phyloP scores from a whole-genome alignment of 2,113 vertebrate species.

The Clarias macrocephalus region DNA sequence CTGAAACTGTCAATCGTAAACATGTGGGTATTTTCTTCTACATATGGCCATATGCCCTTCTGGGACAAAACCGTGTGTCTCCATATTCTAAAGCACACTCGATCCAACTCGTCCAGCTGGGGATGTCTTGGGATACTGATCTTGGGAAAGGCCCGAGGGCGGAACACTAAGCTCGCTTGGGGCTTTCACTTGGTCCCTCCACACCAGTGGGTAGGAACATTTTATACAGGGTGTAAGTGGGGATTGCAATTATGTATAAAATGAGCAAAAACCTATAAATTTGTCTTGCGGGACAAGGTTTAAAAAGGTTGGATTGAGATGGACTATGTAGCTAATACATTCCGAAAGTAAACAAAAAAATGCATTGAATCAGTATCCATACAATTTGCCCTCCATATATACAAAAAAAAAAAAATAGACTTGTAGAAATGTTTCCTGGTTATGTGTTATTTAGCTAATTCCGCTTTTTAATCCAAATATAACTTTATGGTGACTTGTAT shows the following conservation, averaged over 20 bases:
- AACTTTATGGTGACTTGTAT: background rate
- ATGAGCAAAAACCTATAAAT: background rate
- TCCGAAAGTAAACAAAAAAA: slow-evolving; percentile 7
- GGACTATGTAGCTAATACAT: background rate
- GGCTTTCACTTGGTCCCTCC: background rate
- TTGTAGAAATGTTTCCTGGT: background rate
- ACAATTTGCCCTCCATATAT: background rate
- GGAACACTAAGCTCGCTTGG: background rate
- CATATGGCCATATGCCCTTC: slow-evolving; percentile 42
- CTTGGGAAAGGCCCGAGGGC: slow-evolving; percentile 77
- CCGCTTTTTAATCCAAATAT: background rate
- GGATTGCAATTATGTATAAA: background rate
- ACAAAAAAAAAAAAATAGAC: background rate
- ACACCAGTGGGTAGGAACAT: background rate
- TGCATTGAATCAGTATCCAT: background rate
- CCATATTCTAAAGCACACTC: slow-evolving; percentile 77
- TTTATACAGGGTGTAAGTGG: background rate
- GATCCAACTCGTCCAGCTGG: slow-evolving; percentile 72
- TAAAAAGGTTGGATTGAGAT: background rate
- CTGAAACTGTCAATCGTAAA: background rate
- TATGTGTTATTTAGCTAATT: background rate
- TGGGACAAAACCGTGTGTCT: slow-evolving; percentile 64
- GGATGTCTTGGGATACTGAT: slow-evolving; percentile 74
- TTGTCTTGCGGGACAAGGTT: background rate
- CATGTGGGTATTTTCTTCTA: background rate